These are phyloP conservation scores for Butorides virescens DNA, from an alignment of 2,113 vertebrate species.

Conservation along the genomic window DNA sequence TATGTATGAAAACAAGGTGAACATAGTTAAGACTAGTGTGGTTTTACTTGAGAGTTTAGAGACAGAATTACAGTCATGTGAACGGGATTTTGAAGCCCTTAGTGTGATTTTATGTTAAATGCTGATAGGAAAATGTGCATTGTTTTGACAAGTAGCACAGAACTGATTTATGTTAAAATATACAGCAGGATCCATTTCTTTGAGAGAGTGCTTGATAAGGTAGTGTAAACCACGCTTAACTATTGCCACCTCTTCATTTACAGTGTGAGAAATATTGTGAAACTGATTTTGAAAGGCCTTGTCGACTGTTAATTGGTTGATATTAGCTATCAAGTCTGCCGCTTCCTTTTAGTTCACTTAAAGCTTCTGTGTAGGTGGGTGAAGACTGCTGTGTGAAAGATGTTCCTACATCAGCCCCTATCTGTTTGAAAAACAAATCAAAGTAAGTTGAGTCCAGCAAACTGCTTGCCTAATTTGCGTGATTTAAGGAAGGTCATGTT, in stretches of 20 bases:
- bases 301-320: constrained; percentile 15
- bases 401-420: background rate
- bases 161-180: background rate
- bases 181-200: background rate
- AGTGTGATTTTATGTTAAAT: background rate
- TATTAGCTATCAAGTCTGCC: background rate
- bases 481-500: background rate
- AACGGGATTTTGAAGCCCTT: background rate
- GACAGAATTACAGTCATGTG: background rate
- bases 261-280: background rate
- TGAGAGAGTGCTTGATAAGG: background rate
- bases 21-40: background rate
- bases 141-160: background rate
- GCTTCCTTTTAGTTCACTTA: background rate
- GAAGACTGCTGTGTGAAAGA: background rate
- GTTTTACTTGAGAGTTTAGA: background rate
- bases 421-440: background rate
- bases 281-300: background rate
- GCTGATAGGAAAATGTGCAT: background rate
- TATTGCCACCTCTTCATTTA: background rate
- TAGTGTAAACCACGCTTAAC: background rate
- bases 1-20: background rate
- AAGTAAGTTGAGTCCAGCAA: background rate
- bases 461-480: background rate
- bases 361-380: background rate